Percentiles rank a stretch among this genome's conserved stretches.
phyloP scores from a whole-genome alignment of 2,113 vertebrate genomes.

The Helogale parvula region DNA sequence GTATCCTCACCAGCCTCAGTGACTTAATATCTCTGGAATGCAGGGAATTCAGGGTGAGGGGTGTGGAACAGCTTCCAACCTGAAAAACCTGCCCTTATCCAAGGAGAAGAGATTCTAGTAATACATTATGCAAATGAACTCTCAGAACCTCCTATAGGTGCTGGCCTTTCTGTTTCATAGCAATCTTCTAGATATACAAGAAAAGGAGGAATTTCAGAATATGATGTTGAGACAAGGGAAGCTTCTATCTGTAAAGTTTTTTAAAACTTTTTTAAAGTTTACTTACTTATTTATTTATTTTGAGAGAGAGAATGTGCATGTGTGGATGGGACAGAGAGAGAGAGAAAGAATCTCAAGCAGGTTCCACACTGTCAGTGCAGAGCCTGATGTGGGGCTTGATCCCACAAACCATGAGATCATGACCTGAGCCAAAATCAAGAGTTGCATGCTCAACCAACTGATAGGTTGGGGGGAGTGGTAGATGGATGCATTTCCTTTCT shows the following conservation, averaged over 20 bases:
- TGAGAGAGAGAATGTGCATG: too few species aligned
- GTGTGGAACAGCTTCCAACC: conserved; percentile 48
- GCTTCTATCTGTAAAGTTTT: neutral
- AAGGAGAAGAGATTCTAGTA: neutral
- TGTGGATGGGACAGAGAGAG: too few species aligned
- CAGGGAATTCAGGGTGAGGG: conserved; percentile 25
- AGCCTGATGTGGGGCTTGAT: too few species aligned
- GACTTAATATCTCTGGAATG: conserved; percentile 58
- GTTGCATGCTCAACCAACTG: too few species aligned
- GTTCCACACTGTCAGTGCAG: too few species aligned
- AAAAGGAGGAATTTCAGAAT: neutral
- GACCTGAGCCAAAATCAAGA: too few species aligned
- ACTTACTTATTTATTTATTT: too few species aligned
- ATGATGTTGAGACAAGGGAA: neutral
- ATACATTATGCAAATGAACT: neutral
- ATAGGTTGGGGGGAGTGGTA: neutral
- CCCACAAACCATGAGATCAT: too few species aligned
- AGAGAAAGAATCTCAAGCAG: too few species aligned
- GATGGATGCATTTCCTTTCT: neutral
- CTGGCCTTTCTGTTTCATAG: neutral
- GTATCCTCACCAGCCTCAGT: neutral
- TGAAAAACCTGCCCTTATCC: conserved; percentile 64
- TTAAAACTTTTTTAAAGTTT: too few species aligned
- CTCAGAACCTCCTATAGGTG: neutral
- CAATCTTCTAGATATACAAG: neutral